Evolutionary conservation across 1,140 invertebrate genomes (phyloP).

Genomic region (Doryteuthis pealeii): DNA sequence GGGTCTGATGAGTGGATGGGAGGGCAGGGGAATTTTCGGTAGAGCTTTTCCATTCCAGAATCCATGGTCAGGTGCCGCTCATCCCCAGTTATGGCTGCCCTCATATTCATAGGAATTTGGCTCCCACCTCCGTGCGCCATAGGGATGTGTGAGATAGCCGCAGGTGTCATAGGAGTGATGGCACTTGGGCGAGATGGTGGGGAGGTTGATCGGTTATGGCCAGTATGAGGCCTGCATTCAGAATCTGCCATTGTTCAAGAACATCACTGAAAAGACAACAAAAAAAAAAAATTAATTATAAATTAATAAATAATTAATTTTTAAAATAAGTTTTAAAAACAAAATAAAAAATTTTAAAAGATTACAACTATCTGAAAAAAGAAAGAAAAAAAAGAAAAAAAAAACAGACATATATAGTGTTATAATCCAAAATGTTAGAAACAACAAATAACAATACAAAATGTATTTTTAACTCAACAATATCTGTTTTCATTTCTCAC

Average conservation of each 20-base stretch:
- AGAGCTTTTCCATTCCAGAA: neutral
- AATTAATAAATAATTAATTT: no score
- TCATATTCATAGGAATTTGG: neutral
- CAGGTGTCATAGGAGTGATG: neutral
- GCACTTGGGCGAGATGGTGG: neutral
- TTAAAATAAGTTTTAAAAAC: no score
- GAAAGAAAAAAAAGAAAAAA: no score
- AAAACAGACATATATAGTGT: no score
- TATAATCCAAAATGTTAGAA: no score
- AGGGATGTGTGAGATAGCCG: neutral
- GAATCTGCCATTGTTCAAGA: neutral
- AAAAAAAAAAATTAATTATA: no score
- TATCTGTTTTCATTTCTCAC: no score
- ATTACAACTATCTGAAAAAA: no score
- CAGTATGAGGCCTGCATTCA: neutral
- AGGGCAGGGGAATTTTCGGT: neutral
- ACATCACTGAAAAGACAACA: slow-evolving; percentile 1
- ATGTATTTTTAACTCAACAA: no score
- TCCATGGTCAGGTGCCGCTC: neutral
- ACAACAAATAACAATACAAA: no score
- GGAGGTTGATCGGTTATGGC: neutral
- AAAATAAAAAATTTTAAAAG: no score
- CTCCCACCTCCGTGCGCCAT: neutral
- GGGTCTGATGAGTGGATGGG: neutral
- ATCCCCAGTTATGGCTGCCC: neutral